These are phyloP conservation scores for Capreolus pygargus DNA, from an alignment of 2,113 vertebrate genomes.

Conservation along the genomic window DNA sequence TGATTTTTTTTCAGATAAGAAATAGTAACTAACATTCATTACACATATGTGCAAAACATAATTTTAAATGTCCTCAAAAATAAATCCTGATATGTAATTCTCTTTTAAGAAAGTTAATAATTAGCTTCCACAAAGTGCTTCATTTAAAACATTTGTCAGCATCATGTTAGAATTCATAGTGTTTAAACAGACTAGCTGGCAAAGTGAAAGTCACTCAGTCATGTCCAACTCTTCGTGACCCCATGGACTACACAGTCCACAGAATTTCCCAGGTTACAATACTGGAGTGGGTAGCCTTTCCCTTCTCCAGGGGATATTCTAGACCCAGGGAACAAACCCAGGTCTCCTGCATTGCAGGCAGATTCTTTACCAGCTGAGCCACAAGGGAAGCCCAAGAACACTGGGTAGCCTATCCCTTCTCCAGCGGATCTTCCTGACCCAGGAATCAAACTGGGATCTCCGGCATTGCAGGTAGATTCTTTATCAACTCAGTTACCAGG, in stretches of 20 bases:
- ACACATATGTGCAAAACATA: background rate
- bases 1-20: background rate
- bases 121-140: background rate
- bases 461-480: background rate
- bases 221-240: background rate
- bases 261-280: background rate
- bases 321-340: background rate
- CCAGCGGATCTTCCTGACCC: background rate
- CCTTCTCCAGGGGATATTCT: background rate
- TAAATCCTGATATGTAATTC: background rate
- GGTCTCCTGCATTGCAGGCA: background rate
- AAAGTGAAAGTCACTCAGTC: background rate
- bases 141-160: background rate
- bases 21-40: background rate
- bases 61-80: background rate
- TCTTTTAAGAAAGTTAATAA: background rate
- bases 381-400: background rate
- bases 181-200: background rate
- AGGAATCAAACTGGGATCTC: background rate
- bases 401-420: background rate
- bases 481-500: background rate
- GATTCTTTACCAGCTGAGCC: background rate
- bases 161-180: background rate
- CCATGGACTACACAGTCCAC: background rate
- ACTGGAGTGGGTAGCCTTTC: background rate